phyloP scores from a whole-genome alignment of 2,797 vertebrate species.

The Microctenopoma steveboyesi region DNA sequence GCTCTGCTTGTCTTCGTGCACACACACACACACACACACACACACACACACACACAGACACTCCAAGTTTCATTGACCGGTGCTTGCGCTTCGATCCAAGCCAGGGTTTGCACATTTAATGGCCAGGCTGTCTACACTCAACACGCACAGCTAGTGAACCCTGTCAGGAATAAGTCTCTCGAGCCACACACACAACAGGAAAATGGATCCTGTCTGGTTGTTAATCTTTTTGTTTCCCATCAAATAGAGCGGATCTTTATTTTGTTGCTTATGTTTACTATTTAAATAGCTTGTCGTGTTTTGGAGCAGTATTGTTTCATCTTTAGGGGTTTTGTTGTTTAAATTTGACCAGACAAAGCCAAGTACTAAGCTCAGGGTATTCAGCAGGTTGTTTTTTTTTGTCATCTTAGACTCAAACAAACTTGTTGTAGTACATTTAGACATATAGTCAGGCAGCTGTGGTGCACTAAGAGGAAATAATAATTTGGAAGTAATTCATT shows the following conservation, averaged over 20 bases:
- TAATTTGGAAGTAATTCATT: slow-evolving; percentile 26
- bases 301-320: slow-evolving; percentile 4
- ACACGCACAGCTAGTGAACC: slow-evolving; percentile 76
- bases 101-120: slow-evolving; percentile 60
- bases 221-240: slow-evolving; percentile 15
- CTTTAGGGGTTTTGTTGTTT: not conserved
- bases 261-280: slow-evolving; percentile 32
- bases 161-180: slow-evolving; percentile 21
- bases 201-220: slow-evolving; percentile 2
- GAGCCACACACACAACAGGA: slow-evolving; percentile 12
- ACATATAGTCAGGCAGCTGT: not conserved
- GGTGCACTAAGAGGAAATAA: slow-evolving; percentile 24
- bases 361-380: slow-evolving; percentile 55
- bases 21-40: not conserved
- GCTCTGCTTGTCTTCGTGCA: slow-evolving; percentile 24
- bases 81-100: slow-evolving; percentile 38
- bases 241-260: slow-evolving; percentile 16
- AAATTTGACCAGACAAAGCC: slow-evolving; percentile 30
- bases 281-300: not conserved
- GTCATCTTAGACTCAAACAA: slow-evolving; percentile 22
- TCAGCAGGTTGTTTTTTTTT: slow-evolving; percentile 10
- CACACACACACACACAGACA: slow-evolving; percentile 10
- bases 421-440: not conserved
- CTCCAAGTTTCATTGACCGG: slow-evolving; percentile 59
- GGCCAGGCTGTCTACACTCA: slow-evolving; percentile 74